These are phyloP conservation scores for Darevskia mixta DNA, from an alignment of 2,797 vertebrate genomes.

Conservation along the genomic window DNA sequence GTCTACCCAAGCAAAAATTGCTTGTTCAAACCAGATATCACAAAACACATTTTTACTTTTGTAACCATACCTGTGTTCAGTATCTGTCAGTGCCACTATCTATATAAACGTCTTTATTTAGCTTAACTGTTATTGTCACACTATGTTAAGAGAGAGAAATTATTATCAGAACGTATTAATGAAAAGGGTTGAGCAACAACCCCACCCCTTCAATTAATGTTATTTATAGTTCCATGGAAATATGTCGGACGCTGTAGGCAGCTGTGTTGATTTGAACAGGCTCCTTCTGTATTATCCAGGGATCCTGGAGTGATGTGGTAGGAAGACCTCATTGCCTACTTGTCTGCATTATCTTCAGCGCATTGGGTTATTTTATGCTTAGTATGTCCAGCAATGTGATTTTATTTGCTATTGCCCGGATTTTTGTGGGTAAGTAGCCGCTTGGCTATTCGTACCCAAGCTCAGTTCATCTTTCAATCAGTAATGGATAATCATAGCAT, in stretches of 20 bases:
- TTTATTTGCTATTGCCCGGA: slow-evolving; percentile 89
- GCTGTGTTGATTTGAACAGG: slow-evolving; percentile 17
- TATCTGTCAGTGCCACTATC: background rate
- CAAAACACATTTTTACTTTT: background rate
- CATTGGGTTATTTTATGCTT: slow-evolving; percentile 90
- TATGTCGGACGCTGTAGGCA: background rate
- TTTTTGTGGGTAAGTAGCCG: slow-evolving; percentile 89
- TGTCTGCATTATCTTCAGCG: slow-evolving; percentile 89
- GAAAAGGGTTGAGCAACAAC: background rate
- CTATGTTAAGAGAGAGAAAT: background rate
- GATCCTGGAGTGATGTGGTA: slow-evolving; percentile 95
- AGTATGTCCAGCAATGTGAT: slow-evolving; percentile 88
- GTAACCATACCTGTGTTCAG: background rate
- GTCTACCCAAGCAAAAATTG: background rate
- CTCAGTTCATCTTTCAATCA: background rate
- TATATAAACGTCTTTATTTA: background rate
- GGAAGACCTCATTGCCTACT: slow-evolving; percentile 90
- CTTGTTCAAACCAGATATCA: background rate
- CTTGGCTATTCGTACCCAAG: slow-evolving; percentile 34
- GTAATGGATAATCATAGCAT: background rate
- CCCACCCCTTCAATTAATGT: background rate
- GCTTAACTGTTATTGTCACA: too few relatives aligned
- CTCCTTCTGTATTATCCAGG: slow-evolving; percentile 79
- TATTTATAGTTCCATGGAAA: background rate
- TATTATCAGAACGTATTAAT: background rate